phyloP scores from a whole-genome alignment of 2,113 vertebrate species.

The Myxocyprinus asiaticus region DNA sequence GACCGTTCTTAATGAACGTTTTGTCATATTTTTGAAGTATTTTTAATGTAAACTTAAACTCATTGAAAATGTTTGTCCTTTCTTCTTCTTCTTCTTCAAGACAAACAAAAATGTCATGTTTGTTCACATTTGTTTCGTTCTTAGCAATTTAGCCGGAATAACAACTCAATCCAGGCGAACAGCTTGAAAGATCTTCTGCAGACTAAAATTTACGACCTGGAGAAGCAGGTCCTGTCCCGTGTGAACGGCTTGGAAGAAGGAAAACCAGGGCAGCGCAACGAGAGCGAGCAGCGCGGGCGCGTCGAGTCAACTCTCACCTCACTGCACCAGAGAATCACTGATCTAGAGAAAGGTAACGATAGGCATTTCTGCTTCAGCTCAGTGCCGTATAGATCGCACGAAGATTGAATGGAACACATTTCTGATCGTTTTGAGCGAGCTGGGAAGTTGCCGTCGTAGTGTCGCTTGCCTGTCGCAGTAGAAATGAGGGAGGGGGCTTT shows the following conservation, averaged over 20 bases:
- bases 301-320: constrained; percentile 94
- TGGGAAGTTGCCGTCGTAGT: not conserved
- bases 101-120: not conserved
- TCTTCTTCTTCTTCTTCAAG: too few species aligned
- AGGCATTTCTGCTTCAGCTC: not conserved
- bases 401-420: not conserved
- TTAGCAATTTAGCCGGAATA: constrained; percentile 92
- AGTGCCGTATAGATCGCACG: not conserved
- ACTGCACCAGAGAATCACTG: constrained; percentile 93
- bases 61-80: too few species aligned
- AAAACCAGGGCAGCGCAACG: constrained; percentile 84
- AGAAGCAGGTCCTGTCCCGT: constrained; percentile 92
- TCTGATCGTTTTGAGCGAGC: not conserved
- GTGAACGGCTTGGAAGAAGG: constrained; percentile 94
- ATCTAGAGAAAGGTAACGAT: constrained; percentile 90
- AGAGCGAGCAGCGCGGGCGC: constrained; percentile 90
- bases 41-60: too few species aligned
- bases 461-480: constrained; percentile 35
- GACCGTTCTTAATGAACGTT: too few species aligned
- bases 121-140: constrained; percentile 15
- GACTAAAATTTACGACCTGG: constrained; percentile 93
- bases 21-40: too few species aligned
- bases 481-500: not conserved
- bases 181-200: constrained; percentile 94
- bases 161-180: constrained; percentile 89